A percentile compares a stretch with the other conserved stretches of the same genome.
These are phyloP conservation scores for Galerucella calmariensis DNA, from an alignment of 2,888 invertebrate species.

Conservation along the genomic window DNA sequence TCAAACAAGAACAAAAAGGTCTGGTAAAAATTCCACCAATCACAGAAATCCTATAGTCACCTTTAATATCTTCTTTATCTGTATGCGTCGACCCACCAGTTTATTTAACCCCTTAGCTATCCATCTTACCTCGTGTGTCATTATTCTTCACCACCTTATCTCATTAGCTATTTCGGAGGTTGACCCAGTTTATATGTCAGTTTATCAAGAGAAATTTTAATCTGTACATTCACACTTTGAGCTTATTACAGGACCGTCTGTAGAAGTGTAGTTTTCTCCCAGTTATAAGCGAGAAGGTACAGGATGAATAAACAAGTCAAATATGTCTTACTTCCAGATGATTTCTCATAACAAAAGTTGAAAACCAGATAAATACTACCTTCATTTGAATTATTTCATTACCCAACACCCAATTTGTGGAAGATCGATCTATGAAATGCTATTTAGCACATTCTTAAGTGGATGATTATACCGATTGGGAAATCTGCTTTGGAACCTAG, in stretches of 20 bases:
- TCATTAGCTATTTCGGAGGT: constrained; percentile 41
- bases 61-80: constrained; percentile 19
- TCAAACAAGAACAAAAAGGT: neutral
- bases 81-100: constrained; percentile 2
- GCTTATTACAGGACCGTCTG: neutral
- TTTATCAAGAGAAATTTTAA: constrained; percentile 36
- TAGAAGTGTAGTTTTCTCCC: neutral
- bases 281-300: too few species aligned
- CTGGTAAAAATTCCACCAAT: neutral
- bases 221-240: constrained; percentile 14
- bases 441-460: too few species aligned
- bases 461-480: too few species aligned
- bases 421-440: too few species aligned
- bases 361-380: too few species aligned
- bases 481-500: too few species aligned
- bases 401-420: too few species aligned
- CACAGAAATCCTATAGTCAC: constrained; percentile 14
- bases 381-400: too few species aligned
- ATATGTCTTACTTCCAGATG: too few species aligned
- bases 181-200: constrained; percentile 23
- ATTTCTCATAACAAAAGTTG: too few species aligned
- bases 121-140: constrained; percentile 27
- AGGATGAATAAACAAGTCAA: too few species aligned
- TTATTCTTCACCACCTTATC: constrained; percentile 35
- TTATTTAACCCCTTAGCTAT: constrained; percentile 31